Evolutionary conservation across 2,888 invertebrate genomes (phyloP).

Genomic region (Electrophaes corylata): DNA sequence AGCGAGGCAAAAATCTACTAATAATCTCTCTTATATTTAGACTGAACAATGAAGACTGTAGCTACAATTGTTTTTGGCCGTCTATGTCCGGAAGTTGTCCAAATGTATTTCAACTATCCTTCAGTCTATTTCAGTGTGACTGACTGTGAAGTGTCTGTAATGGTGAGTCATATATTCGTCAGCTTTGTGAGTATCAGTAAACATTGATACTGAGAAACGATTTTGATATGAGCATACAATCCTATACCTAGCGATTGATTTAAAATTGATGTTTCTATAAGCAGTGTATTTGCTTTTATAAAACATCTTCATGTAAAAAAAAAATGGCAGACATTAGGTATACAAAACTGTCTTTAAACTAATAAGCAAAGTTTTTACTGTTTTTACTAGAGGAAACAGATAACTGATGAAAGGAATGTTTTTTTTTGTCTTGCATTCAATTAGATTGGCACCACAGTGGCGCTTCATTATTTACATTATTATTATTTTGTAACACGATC

Average conservation of each 20-base stretch:
- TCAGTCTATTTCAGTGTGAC: conserved; percentile 40
- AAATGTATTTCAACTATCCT: conserved; percentile 33
- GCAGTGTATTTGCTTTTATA: background rate
- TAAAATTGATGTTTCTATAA: background rate
- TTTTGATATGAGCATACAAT: conserved; percentile 11
- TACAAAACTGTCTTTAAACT: too few relatives aligned
- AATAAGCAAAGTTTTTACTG: too few relatives aligned
- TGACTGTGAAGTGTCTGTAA: conserved; percentile 42
- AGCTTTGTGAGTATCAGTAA: conserved; percentile 31
- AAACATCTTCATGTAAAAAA: too few relatives aligned
- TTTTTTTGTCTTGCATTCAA: too few relatives aligned
- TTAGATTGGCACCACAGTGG: too few relatives aligned
- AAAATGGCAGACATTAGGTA: too few relatives aligned
- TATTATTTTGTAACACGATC: too few relatives aligned
- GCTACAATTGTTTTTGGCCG: conserved; percentile 1
- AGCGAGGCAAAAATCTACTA: too few relatives aligned
- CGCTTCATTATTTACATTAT: too few relatives aligned
- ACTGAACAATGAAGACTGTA: background rate
- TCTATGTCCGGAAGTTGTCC: conserved; percentile 12
- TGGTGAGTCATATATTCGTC: conserved; percentile 53
- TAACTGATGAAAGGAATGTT: too few relatives aligned
- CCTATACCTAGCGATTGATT: background rate
- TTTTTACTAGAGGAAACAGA: too few relatives aligned
- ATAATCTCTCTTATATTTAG: too few relatives aligned
- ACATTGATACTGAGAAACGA: conserved; percentile 22